Conservation (phyloP, 2,113 vertebrate species). For the Nothocercus nigrocapillus region DNA sequence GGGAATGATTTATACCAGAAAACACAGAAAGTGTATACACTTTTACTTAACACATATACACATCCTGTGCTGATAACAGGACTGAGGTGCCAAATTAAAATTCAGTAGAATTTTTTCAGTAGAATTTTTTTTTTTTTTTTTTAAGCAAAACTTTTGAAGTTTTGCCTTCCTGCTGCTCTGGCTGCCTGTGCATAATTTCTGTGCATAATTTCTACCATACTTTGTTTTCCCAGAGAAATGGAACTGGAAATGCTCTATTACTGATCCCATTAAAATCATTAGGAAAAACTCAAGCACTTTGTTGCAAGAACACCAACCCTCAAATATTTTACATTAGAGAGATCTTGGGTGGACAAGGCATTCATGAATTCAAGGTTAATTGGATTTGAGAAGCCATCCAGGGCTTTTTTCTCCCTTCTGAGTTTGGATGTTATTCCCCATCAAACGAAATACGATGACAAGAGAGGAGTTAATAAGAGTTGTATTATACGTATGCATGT, state of each 20-base stretch:
- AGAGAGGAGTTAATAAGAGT: neutral
- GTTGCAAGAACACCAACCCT: neutral
- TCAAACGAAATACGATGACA: neutral
- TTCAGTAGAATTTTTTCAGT: neutral
- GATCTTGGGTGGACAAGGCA: neutral
- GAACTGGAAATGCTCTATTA: neutral
- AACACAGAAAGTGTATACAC: neutral
- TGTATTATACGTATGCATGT: neutral
- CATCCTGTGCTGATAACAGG: neutral
- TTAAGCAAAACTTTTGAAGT: neutral
- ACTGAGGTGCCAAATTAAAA: neutral
- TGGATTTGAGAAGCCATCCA: constrained; percentile 1
- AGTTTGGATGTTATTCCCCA: neutral
- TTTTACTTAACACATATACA: neutral
- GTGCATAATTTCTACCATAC: neutral
- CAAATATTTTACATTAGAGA: neutral
- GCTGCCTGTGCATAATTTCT: neutral
- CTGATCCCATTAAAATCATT: neutral
- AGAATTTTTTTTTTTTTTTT: neutral
- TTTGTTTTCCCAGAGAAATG: neutral
- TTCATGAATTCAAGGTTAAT: neutral
- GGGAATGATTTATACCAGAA: neutral
- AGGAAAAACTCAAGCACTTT: neutral
- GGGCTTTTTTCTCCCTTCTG: neutral
- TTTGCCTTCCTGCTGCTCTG: neutral